phyloP scores from a whole-genome alignment of 2,113 vertebrate genomes.

The Calidris pygmaea region DNA sequence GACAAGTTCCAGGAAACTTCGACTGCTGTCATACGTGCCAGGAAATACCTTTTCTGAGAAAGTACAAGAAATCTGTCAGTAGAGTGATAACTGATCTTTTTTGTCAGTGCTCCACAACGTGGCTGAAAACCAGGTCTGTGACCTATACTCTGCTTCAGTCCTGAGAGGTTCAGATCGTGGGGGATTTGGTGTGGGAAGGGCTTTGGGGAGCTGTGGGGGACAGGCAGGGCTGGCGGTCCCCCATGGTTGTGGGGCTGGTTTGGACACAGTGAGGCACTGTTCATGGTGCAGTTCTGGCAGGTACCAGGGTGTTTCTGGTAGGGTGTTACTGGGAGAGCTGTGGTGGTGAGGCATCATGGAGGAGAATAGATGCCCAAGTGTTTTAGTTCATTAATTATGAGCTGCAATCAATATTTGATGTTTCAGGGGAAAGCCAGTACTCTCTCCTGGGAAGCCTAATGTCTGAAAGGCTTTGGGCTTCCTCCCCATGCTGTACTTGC shows the following conservation, averaged over 20 bases:
- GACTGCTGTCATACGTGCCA: constrained; percentile 6
- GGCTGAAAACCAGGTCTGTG: background rate
- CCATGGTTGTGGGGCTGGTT: background rate
- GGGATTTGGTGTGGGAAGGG: background rate
- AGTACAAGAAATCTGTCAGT: background rate
- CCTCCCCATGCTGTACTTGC: background rate
- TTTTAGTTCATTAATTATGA: background rate
- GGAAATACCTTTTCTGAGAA: background rate
- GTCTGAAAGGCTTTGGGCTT: background rate
- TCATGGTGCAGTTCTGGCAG: background rate
- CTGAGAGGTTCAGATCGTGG: background rate
- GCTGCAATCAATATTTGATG: background rate
- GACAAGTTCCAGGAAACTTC: background rate
- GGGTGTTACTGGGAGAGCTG: background rate
- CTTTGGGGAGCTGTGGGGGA: background rate
- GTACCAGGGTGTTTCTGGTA: background rate
- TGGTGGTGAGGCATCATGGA: background rate
- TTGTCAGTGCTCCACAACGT: background rate
- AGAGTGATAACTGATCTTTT: background rate
- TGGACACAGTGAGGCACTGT: background rate
- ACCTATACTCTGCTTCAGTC: background rate
- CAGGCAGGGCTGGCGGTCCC: background rate
- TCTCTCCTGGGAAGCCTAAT: background rate
- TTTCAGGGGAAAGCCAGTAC: background rate
- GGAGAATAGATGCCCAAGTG: background rate